These are phyloP conservation scores for Eremophila alpestris DNA, from an alignment of 2,797 vertebrate species.

Conservation along the genomic window DNA sequence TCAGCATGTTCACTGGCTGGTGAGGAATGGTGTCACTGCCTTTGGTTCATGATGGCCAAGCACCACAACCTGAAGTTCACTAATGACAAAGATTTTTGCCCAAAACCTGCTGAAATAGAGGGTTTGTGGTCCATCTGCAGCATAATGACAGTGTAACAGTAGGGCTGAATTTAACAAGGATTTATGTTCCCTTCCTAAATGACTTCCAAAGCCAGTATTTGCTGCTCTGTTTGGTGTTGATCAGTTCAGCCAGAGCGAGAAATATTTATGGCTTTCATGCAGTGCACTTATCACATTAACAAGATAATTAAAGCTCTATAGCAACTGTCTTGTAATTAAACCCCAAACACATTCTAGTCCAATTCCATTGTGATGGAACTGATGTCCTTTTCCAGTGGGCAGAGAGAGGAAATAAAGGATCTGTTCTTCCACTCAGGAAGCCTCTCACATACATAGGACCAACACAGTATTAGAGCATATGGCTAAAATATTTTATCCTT, in stretches of 20 bases:
- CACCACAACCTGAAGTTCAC: not conserved
- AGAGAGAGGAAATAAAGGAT: not conserved
- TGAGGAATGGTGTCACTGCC: not conserved
- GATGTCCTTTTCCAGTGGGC: not conserved
- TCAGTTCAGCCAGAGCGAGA: not conserved
- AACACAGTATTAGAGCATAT: not conserved
- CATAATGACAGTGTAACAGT: not conserved
- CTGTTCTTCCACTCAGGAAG: not conserved
- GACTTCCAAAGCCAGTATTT: not conserved
- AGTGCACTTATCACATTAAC: not conserved
- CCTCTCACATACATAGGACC: not conserved
- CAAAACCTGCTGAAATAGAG: not conserved
- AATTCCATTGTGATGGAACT: not conserved
- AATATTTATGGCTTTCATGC: not conserved
- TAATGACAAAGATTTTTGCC: not conserved
- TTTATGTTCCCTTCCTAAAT: not conserved
- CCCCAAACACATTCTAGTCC: not conserved
- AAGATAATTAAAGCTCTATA: not conserved
- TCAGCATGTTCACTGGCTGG: not conserved
- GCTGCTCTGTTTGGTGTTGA: not conserved
- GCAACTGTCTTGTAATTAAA: not conserved
- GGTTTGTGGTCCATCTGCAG: not conserved
- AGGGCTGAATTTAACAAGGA: not conserved
- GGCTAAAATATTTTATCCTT: not conserved
- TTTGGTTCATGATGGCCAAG: accelerated